Evolutionary conservation across 2,113 vertebrate genomes (phyloP).

Genomic region (Elephas maximus): DNA sequence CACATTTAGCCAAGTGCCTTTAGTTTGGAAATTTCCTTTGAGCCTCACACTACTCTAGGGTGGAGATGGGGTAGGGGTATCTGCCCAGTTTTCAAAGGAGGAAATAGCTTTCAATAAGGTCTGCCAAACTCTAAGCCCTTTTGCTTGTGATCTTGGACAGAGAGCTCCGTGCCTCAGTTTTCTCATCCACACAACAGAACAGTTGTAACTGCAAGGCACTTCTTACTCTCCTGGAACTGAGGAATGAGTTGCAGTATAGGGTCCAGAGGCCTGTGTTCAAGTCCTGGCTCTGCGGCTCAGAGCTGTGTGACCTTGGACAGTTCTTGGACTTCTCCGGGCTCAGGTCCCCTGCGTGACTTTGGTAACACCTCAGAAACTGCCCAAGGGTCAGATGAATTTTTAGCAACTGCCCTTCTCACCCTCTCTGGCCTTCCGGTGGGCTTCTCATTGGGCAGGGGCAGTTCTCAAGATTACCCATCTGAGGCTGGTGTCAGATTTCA

Average conservation of each 20-base stretch:
- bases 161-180: background rate
- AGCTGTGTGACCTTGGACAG: background rate
- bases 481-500: slow-evolving; percentile 58
- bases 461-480: background rate
- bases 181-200: background rate
- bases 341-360: background rate
- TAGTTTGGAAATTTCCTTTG: background rate
- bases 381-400: background rate
- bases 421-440: background rate
- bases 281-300: background rate
- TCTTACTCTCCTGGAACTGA: background rate
- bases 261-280: background rate
- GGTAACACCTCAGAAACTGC: background rate
- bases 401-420: background rate
- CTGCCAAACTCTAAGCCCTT: background rate
- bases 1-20: background rate
- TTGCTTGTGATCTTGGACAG: background rate
- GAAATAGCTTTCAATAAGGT: background rate
- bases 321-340: background rate
- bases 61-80: background rate
- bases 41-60: background rate
- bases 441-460: background rate
- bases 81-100: background rate
- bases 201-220: background rate
- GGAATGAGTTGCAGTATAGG: background rate